Evolutionary conservation across 1,140 invertebrate species (phyloP).

Genomic region (Apocrypta bakeri): DNA sequence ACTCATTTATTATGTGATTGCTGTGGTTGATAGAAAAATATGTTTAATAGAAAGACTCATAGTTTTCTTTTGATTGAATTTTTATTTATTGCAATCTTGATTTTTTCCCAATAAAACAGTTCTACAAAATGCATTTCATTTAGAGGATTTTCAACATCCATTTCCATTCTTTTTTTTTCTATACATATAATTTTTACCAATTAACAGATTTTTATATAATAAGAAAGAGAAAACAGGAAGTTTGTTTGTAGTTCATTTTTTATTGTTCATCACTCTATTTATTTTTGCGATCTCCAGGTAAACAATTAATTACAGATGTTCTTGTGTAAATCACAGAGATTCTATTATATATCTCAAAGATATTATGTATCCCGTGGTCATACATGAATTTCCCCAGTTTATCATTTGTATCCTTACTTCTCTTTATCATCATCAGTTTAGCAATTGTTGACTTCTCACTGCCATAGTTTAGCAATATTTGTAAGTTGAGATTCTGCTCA

Average conservation of each 20-base stretch:
- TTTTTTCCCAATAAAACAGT: slow-evolving; percentile 44
- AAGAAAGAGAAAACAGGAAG: slow-evolving; percentile 43
- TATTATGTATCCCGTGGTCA: not conserved
- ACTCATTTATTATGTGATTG: slow-evolving; percentile 21
- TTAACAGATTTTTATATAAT: slow-evolving; percentile 34
- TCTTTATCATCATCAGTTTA: slow-evolving; percentile 24
- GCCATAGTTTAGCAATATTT: slow-evolving; percentile 34
- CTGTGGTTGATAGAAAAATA: slow-evolving; percentile 21
- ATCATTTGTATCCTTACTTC: not conserved
- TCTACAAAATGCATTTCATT: slow-evolving; percentile 38
- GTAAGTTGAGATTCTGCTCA: slow-evolving; percentile 18
- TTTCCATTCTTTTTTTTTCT: slow-evolving; percentile 17
- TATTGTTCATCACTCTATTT: slow-evolving; percentile 28
- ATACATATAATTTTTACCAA: slow-evolving; percentile 35
- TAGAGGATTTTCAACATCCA: slow-evolving; percentile 20
- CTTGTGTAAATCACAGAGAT: slow-evolving; percentile 13
- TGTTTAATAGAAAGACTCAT: slow-evolving; percentile 43
- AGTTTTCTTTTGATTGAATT: slow-evolving; percentile 29
- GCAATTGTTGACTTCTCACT: slow-evolving; percentile 30
- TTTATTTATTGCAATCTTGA: slow-evolving; percentile 47
- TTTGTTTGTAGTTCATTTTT: slow-evolving; percentile 20
- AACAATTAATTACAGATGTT: slow-evolving; percentile 38
- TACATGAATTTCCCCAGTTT: not conserved
- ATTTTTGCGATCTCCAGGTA: slow-evolving; percentile 41
- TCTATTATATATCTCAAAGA: too few relatives aligned